phyloP scores from a whole-genome alignment of 2,797 vertebrate genomes.

The Eulemur coronatus region DNA sequence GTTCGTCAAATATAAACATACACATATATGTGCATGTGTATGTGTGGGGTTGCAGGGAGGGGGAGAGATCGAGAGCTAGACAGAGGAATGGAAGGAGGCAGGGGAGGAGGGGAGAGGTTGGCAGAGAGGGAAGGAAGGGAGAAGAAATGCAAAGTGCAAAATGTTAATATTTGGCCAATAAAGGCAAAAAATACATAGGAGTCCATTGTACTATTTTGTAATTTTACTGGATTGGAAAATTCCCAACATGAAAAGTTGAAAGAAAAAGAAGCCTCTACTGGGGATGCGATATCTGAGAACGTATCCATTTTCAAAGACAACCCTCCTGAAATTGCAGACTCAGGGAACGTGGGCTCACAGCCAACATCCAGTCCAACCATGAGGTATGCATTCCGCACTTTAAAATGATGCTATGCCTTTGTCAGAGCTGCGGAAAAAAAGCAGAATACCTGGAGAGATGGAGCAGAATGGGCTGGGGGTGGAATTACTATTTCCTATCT shows the following conservation, averaged over 20 bases:
- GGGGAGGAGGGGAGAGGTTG: background rate
- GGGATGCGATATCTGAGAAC: background rate
- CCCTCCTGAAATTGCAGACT: background rate
- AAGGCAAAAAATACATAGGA: too few species aligned
- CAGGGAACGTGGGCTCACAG: background rate
- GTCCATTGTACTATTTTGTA: background rate
- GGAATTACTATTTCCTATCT: background rate
- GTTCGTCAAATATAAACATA: background rate
- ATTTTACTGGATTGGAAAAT: background rate
- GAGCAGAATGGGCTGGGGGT: accelerated
- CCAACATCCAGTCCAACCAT: background rate
- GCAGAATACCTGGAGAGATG: accelerated
- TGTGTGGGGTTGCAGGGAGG: accelerated
- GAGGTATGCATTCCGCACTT: background rate
- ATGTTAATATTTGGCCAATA: background rate
- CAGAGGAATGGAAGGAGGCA: background rate
- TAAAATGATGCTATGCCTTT: background rate
- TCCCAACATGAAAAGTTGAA: background rate
- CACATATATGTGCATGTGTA: accelerated
- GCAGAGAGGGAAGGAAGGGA: background rate
- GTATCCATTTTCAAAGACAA: background rate
- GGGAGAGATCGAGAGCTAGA: background rate
- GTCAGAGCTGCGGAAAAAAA: background rate
- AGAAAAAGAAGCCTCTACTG: background rate
- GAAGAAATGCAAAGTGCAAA: background rate